Conservation (phyloP, 2,797 vertebrate genomes). For the Crocidura indochinensis region DNA sequence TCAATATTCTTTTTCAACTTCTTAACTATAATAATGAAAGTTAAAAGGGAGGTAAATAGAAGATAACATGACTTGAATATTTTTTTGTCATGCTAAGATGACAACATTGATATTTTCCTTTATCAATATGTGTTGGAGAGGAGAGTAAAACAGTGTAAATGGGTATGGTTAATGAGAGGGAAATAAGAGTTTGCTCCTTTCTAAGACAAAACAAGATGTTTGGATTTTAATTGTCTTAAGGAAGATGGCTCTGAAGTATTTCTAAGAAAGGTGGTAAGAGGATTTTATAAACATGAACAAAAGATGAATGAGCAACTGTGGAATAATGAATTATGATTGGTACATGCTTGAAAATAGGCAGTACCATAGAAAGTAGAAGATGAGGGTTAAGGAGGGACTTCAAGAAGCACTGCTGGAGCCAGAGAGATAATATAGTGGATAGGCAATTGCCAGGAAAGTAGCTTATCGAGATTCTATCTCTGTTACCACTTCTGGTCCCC, state of each 20-base stretch:
- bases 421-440: no score
- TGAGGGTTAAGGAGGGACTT: neutral
- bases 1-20: neutral
- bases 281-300: neutral
- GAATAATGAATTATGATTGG: neutral
- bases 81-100: neutral
- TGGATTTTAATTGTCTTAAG: neutral
- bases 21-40: neutral
- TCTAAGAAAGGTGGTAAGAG: neutral
- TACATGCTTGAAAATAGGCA: neutral
- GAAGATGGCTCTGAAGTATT: neutral
- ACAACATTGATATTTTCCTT: conserved; percentile 9
- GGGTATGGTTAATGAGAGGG: neutral
- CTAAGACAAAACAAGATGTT: neutral
- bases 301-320: neutral
- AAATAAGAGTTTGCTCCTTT: neutral
- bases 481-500: no score
- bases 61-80: neutral
- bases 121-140: neutral
- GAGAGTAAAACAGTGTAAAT: neutral
- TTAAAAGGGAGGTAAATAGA: neutral
- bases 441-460: no score
- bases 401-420: no score
- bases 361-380: no score
- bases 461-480: no score